Base-by-base conservation (phyloP, 2,888 invertebrate species). In the Troides aeacus region DNA sequence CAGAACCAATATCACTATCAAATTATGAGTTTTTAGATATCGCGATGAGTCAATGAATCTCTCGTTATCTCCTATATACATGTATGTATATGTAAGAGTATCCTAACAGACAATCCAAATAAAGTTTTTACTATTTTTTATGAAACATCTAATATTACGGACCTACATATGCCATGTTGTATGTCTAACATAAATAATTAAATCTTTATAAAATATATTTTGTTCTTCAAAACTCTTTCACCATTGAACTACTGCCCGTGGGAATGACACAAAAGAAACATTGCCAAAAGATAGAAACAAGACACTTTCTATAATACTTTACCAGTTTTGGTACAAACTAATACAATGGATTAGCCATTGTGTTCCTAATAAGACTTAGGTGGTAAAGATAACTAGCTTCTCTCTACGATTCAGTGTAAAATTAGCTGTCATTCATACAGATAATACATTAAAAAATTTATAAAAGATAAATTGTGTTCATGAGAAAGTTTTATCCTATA, bases 211-310 rank as follows among this genome's bases (percentile, higher is more conserved):
- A 15, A 15, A 50, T 50, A 17, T 15, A 18, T 18, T 15, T 17
- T 5, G 18, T 5, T 17, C 21, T 57, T 6, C 21, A 61, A 61
- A 61, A 53, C 70, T 73, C 80, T 79, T 78, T 79, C 79, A 74
- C 77, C 58, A 50, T 58, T 62, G 24, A 39, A 56, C 24, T 57
- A 57, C 50, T 62, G 46, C 23, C 64, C 62, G 66, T 66, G 66
- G 68, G 67, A 69, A 66, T 24, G 17, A 7, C 42, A 64, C n/a
- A 10, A n/a, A 59, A 64, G 65, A 61, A 66, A 70, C 74, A 64
- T 72, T 68, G 68, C 71, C 72, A 66, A 76, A 71, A 72, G 72
- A 68, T 72, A 72, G 75, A 68, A 71, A 76, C 74, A 75, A 72
- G 50, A 4, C 74, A 72, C 72, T 72, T 75, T 71, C 71, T 72